A percentile compares a stretch with the other conserved stretches of the same genome.
Evolutionary conservation across 2,888 invertebrate species (phyloP).

Genomic region (Synanthedon formicaeformis): DNA sequence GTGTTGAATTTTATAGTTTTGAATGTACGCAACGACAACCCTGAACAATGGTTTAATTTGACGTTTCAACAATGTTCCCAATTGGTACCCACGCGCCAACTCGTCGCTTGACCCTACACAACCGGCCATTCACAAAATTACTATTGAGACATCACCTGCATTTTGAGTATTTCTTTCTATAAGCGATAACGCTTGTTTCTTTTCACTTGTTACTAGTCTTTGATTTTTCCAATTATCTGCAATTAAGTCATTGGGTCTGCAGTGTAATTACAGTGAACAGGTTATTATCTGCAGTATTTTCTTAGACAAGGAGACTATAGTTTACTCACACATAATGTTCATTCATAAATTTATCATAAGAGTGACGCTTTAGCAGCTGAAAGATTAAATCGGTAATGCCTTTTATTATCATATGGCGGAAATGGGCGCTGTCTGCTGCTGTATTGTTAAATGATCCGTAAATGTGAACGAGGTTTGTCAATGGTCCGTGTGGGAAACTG

Average conservation of each 20-base stretch:
- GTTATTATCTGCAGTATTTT: too few species aligned
- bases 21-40: conserved; percentile 21
- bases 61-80: conserved; percentile 51
- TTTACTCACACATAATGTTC: neutral
- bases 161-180: conserved; percentile 10
- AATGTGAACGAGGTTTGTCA: conserved; percentile 31
- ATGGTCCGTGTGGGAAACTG: conserved; percentile 46
- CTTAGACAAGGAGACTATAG: neutral
- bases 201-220: too few species aligned
- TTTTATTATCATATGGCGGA: conserved; percentile 45
- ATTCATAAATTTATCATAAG: conserved; percentile 4
- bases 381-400: conserved; percentile 21
- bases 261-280: too few species aligned
- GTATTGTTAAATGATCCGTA: conserved; percentile 43
- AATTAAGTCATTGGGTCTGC: too few species aligned
- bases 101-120: conserved; percentile 39
- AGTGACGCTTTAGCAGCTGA: conserved; percentile 5
- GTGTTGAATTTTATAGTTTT: too few species aligned
- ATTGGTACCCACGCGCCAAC: conserved; percentile 56
- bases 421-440: conserved; percentile 47
- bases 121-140: conserved; percentile 46
- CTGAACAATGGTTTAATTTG: conserved; percentile 41
- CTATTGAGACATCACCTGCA: conserved; percentile 56
- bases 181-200: too few species aligned
- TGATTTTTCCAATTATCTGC: too few species aligned